Base-by-base conservation (phyloP, 2,888 invertebrate genomes). In the Orchestes rusci region DNA sequence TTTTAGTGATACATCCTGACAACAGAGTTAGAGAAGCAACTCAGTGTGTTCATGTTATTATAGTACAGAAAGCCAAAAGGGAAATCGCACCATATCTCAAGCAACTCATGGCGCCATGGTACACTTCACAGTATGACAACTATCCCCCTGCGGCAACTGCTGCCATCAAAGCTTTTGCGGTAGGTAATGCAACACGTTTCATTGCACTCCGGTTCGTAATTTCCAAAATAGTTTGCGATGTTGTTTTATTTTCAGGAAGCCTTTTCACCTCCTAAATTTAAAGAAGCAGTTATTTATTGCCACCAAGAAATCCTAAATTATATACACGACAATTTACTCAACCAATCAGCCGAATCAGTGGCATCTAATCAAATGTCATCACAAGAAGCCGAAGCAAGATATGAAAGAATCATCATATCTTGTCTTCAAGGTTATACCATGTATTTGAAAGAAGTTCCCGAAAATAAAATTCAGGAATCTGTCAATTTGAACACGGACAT, bases 61-160 rank as follows among this genome's bases (percentile, higher is more conserved):
- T 87, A 4, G 79, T 83, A 18, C 65, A 68, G 35, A 77, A 77
- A 62, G 80, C 82, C 45, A 84, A 86, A 31, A 79, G 86, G 17
- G 79, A 80, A 53, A 70, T 87, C 48, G 93, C 91, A 1, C 86
- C 87, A 1, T 80, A 80, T 63, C 72, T 95, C 39, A 83, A 83
- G 59, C 78, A 77, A 61, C 63, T 94, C 48, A 78, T 82, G 62
- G 89, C 90, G 2, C 75, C 82, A 3, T 94, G 94, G 94, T 79
- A 93, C 59, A 76, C 82, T 32, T 83, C 88, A 39, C 85, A 83
- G 62, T 82, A 83, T 70, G 94, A 95, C 66, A 81, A 82, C 8
- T 87, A 90, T 69, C 81, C 86, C 28, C 90, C 91, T 7, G 90
- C 89, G 13, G 82, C 88, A 4, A 76, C 77, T 53, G 77, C 80